Base-by-base conservation (phyloP, 1,140 invertebrate species). In the Periplaneta americana region DNA sequence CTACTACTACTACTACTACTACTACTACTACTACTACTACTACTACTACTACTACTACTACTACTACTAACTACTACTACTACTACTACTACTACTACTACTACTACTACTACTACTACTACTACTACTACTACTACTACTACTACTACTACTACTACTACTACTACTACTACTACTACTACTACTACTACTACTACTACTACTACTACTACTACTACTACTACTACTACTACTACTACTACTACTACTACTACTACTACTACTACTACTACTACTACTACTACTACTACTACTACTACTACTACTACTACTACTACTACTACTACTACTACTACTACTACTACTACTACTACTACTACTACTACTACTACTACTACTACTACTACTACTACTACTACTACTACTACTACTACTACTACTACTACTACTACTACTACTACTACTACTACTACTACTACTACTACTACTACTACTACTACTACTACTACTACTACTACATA, bases 61-160 rank as follows among this genome's bases (percentile, higher is more conserved):
- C 57, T 66, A 66, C 57, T 66, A 66, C 57, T 66, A 66, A n/a
- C n/a, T n/a, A n/a, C n/a, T n/a, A n/a, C n/a, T n/a, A n/a, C n/a
- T n/a, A n/a, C n/a, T n/a, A n/a, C 57, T 66, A 66, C 57, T 66
- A 66, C 57, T 66, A 66, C 82, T 48, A 83, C 57, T 32, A 83
- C 82, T 48, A 83, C 75, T 57, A 80, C 31, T 32, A 83, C 82
- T 37, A 82, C 82, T 66, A 66, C 57, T 66, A 66, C 57, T 66
- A 66, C 57, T 66, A 66, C 57, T 66, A 66, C 57, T 66, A 66
- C 57, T 66, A 66, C 57, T 66, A 66, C 57, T 66, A 66, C 57
- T 66, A 66, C 57, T 66, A 66, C 57, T 66, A 66, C 57, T 66
- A 66, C 57, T 66, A 66, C 57, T 66, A 66, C 57, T 66, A 66